Conservation (phyloP, 1,140 invertebrate genomes). For the Listronotus bonariensis region DNA sequence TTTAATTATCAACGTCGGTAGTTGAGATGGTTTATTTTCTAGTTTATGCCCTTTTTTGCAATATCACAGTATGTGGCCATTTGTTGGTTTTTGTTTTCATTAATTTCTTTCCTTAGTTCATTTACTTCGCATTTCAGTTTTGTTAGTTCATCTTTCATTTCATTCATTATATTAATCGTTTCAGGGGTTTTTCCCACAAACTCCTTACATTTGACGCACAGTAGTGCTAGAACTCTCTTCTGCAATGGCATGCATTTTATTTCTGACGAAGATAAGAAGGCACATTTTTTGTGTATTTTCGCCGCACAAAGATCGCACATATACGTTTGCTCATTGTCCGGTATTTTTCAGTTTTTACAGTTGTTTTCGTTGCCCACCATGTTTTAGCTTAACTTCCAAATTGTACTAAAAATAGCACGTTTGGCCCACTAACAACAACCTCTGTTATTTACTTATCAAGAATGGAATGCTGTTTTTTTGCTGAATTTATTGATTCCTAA, state of each 20-base stretch:
- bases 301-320: background rate
- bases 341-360: too few species aligned
- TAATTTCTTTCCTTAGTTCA: background rate
- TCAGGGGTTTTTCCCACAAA: background rate
- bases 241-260: background rate
- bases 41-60: background rate
- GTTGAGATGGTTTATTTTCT: background rate
- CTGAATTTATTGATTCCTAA: too few species aligned
- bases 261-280: background rate
- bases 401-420: too few species aligned
- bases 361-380: too few species aligned
- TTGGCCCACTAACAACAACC: too few species aligned
- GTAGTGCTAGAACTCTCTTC: background rate
- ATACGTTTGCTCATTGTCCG: background rate
- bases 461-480: too few species aligned
- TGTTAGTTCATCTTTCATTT: background rate
- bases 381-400: too few species aligned
- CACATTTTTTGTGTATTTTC: conserved; percentile 1
- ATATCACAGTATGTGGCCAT: background rate
- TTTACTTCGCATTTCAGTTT: background rate
- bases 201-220: background rate
- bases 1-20: background rate
- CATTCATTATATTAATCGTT: background rate
- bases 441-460: too few species aligned
- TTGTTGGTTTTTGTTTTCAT: background rate